These are phyloP conservation scores for Eremophila alpestris DNA, from an alignment of 2,797 vertebrate species.

Conservation along the genomic window DNA sequence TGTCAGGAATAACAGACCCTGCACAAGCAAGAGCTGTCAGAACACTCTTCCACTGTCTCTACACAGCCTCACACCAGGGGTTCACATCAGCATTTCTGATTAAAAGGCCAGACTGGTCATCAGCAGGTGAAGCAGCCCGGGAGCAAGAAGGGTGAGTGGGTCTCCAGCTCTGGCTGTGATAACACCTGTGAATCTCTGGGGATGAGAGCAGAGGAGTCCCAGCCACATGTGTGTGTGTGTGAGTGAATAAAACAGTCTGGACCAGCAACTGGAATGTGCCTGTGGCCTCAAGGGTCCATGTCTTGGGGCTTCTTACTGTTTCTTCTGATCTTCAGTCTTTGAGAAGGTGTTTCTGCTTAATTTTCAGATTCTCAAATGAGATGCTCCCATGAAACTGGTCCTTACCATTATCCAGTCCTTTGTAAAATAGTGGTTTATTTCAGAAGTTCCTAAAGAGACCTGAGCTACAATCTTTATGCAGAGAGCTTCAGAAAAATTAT, in stretches of 20 bases:
- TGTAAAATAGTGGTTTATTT: not conserved
- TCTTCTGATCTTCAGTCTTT: not conserved
- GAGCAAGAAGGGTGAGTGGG: not conserved
- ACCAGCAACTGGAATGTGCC: not conserved
- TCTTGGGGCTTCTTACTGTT: not conserved
- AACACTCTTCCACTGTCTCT: not conserved
- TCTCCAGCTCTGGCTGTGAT: not conserved
- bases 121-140: not conserved
- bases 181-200: not conserved
- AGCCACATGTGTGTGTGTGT: accelerated
- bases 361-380: not conserved
- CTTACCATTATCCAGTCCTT: not conserved
- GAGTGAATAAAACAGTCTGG: not conserved
- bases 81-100: not conserved
- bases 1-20: not conserved
- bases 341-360: not conserved
- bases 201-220: not conserved
- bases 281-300: accelerated
- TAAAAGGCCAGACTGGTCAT: not conserved
- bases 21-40: not conserved
- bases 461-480: not conserved
- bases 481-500: not conserved
- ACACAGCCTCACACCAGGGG: not conserved
- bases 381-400: not conserved
- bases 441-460: not conserved